phyloP scores from a whole-genome alignment of 2,797 vertebrate genomes.

The Danio aesculapii region DNA sequence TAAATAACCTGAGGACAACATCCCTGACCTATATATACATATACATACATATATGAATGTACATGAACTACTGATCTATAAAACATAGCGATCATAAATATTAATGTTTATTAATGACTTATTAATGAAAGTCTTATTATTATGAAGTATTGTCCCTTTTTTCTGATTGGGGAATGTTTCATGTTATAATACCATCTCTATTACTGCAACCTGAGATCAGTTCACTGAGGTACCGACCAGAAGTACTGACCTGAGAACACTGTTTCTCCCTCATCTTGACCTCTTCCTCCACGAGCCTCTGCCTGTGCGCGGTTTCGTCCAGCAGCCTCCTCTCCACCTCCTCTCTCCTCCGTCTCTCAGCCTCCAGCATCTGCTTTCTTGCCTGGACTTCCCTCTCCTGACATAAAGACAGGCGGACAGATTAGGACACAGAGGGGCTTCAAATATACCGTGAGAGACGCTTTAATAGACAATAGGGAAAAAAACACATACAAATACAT shows the following conservation, averaged over 20 bases:
- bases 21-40: background rate
- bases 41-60: background rate
- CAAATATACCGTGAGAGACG: constrained; percentile 69
- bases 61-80: constrained; percentile 30
- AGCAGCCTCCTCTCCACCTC: constrained; percentile 90
- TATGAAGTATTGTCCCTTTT: constrained; percentile 13
- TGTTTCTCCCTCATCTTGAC: constrained; percentile 97
- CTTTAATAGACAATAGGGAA: constrained; percentile 71
- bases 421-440: constrained; percentile 58
- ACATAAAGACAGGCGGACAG: constrained; percentile 60
- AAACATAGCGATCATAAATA: constrained; percentile 21
- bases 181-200: background rate
- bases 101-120: constrained; percentile 17
- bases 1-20: background rate
- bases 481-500: constrained; percentile 77
- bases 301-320: constrained; percentile 88
- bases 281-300: constrained; percentile 95
- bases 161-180: background rate
- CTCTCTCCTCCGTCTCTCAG: constrained; percentile 90
- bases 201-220: constrained; percentile 5
- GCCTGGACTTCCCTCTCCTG: constrained; percentile 93
- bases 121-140: constrained; percentile 16
- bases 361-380: constrained; percentile 90
- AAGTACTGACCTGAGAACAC: constrained; percentile 88
- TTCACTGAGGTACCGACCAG: constrained; percentile 1